Base-by-base conservation (phyloP, 2,113 vertebrate genomes). In the Siphamia tubifer region DNA sequence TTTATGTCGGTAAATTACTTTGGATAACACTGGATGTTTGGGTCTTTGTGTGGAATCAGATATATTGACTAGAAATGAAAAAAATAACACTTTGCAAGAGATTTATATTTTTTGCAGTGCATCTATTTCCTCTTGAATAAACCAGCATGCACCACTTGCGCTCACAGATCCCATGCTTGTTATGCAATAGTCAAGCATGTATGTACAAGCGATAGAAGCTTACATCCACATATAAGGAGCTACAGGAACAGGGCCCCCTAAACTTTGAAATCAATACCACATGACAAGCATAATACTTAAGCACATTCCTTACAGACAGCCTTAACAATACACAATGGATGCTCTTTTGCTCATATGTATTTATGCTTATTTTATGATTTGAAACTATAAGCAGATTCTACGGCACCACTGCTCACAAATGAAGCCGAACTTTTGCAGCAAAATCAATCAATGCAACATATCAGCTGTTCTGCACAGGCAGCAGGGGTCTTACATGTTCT, bases 401-500 rank as follows among this genome's bases (percentile, higher is more conserved):
- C 38, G 20, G 21, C 65, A 52, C 31, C 17, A 39, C 6, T 4
- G 24, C 1, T 48, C 39, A 48, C 35, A 5, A 25, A 15, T 20
- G 3, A 36, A 51, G 45, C 36, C 43, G 25, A 28, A 64, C 20
- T 43, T 19, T 36, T 11, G 28, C n/a, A n/a, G 35, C 3, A 0
- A 3, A 13, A 11, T 19, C 16, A 36, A 30, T 31, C 8, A 8
- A 20, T 45, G 49, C 56, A 60, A 63, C 66, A 70, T 48, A 63
- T 81, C 65, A 62, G 27, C 60, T 57, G 53, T 51, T 51, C 24
- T 15, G 39, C 12, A 13, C 43, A 66, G 40, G 71, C 74, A 72
- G 77, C 48, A 28, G 70, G 20, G 12, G 9, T 82, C 92, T 93
- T 93, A 93, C 92, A 76, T 91, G 85, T 78, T 82, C 66, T 74